Percentiles rank a stretch among this genome's conserved stretches.
Evolutionary conservation across 92 coral and sea anemone species (phyloP).

Genomic region (Diadumene lineata): DNA sequence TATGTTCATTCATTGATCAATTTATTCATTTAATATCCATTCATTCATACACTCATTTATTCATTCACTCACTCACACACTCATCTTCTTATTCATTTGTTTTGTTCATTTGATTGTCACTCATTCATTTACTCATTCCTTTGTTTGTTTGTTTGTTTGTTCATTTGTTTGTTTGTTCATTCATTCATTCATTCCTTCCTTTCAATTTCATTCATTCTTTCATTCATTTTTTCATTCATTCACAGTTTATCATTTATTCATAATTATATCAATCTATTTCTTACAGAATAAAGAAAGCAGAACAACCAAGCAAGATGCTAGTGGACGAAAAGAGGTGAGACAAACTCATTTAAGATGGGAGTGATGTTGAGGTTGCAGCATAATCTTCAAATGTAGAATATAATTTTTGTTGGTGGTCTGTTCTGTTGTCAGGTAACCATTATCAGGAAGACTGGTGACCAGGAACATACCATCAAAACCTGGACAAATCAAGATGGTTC

Average conservation of each 20-base stretch:
- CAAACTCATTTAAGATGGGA: too few relatives aligned
- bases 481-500: conserved; percentile 68
- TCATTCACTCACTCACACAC: neutral
- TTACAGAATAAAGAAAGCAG: conserved; percentile 72
- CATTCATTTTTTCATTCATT: neutral
- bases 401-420: neutral
- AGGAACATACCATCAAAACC: conserved; percentile 62
- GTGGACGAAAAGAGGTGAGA: conserved; percentile 86
- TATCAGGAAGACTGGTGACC: conserved; percentile 75
- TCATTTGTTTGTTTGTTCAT: too few relatives aligned
- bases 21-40: neutral
- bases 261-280: neutral
- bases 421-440: conserved; percentile 54
- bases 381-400: too few relatives aligned
- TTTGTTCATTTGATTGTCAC: too few relatives aligned
- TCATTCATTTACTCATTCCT: too few relatives aligned
- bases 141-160: too few relatives aligned
- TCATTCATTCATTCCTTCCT: neutral
- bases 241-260: too few relatives aligned
- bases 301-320: conserved; percentile 71
- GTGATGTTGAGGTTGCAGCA: too few relatives aligned
- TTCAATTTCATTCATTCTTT: neutral
- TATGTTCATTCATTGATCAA: neutral
- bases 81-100: too few relatives aligned
- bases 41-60: neutral